Conservation (phyloP, 2,113 vertebrate species). For the Onychorhynchus coronatus region DNA sequence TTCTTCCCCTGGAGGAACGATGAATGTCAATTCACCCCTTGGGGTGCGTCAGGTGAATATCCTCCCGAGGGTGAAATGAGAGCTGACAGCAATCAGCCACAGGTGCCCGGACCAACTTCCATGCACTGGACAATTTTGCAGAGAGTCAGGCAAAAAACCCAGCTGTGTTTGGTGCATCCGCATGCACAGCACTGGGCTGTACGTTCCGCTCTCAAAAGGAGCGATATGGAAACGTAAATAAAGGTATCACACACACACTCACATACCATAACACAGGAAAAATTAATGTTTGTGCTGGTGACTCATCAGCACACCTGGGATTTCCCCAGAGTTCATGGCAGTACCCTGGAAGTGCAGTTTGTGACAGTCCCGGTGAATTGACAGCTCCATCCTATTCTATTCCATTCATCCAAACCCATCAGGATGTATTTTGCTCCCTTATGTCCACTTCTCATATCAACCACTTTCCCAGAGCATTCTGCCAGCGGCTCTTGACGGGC, state of each 20-base stretch:
- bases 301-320: neutral
- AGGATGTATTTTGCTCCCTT: neutral
- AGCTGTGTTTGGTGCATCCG: neutral
- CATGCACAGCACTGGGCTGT: accelerated
- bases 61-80: slow-evolving; percentile 49
- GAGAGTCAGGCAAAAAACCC: neutral
- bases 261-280: neutral
- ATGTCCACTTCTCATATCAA: neutral
- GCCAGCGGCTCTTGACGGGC: neutral
- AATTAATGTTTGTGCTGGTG: neutral
- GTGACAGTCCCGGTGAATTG: accelerated
- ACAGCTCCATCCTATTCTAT: accelerated
- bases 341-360: neutral
- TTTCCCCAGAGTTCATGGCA: neutral
- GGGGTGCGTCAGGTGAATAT: slow-evolving; percentile 24
- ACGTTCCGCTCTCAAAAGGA: neutral
- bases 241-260: accelerated
- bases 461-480: neutral
- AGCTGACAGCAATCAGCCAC: slow-evolving; percentile 61
- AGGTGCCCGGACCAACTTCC: slow-evolving; percentile 13
- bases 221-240: neutral
- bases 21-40: slow-evolving; percentile 70
- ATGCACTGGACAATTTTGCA: neutral
- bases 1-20: slow-evolving; percentile 60
- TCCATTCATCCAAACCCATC: neutral